phyloP scores from a whole-genome alignment of 1,140 invertebrate species.

The Leptinotarsa texana region DNA sequence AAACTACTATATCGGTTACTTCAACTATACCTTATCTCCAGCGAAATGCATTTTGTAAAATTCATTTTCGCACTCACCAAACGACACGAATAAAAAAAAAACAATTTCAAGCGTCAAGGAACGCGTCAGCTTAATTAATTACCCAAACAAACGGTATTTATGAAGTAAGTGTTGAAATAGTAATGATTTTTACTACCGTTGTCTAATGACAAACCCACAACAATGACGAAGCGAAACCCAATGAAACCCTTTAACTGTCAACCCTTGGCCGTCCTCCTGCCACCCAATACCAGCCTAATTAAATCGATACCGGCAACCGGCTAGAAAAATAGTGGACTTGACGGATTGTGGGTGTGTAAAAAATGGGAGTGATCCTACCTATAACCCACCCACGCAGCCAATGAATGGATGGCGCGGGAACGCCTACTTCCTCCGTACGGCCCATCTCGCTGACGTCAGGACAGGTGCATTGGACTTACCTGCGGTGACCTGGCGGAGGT shows the following conservation, averaged over 20 bases:
- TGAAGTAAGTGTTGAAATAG: too few relatives aligned
- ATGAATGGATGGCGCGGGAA: conserved; percentile 18
- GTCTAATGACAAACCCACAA: too few relatives aligned
- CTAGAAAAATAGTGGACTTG: conserved; percentile 7
- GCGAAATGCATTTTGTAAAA: too few relatives aligned
- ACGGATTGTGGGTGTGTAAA: conserved; percentile 27
- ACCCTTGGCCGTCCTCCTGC: neutral
- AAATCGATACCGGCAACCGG: neutral
- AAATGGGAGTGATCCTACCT: conserved; percentile 23
- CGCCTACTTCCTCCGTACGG: conserved; percentile 17
- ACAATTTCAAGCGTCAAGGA: too few relatives aligned
- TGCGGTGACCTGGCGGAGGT: conserved; percentile 1
- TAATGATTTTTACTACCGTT: too few relatives aligned
- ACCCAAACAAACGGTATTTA: too few relatives aligned
- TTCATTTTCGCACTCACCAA: too few relatives aligned
- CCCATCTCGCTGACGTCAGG: conserved; percentile 24
- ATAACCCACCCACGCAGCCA: conserved; percentile 20
- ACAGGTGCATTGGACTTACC: conserved; percentile 27
- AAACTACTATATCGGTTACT: too few relatives aligned
- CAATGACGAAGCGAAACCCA: neutral
- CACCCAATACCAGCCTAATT: conserved; percentile 1
- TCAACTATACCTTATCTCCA: too few relatives aligned
- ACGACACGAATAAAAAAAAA: too few relatives aligned
- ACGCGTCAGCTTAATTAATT: too few relatives aligned
- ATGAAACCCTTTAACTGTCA: neutral